Base-by-base conservation (phyloP, 2,888 invertebrate genomes). In the Lasioglossum morio region DNA sequence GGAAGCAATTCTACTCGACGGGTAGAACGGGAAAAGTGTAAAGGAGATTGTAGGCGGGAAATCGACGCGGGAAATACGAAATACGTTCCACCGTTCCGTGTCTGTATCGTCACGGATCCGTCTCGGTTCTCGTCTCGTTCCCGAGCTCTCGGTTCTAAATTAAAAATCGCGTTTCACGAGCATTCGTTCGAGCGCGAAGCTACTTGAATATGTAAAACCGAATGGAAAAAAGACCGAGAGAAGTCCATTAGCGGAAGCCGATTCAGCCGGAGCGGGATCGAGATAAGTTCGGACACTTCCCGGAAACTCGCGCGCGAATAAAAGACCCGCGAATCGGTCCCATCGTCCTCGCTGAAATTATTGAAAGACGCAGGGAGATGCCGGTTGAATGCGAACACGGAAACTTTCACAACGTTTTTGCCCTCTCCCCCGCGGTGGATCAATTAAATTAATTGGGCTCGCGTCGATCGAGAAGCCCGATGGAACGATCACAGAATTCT, bases 41-140 rank as follows among this genome's bases (percentile, higher is more conserved):
- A 84, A 81, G 82, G 75, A 84, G 75, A 84, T 84, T 84, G 82
- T 76, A 43, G 72, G 30, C 43, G 27, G 69, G 74, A 82, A 82
- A 77, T 84, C 77, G 82, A 82, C 73, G 40, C 12, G 43, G 53
- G 66, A 82, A 43, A 73, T 27, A 74, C 73, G 66, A 43, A 69
- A 60, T 60, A 60, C 60, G 60, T 30, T 27, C 16, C 60, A 7
- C 23, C 4, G 60, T 60, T 27, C 2, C 60, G 14, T 60, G 27
- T 27, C 60, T 0, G 53, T 53, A 53, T 53, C 16, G 53, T 27
- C 27, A 30, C 27, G 30, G 66, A 77, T 72, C 12, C 69, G 34
- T 34, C 63, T 30, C 30, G 27, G 12, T 27, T 60, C 57, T 10
- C 48, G 48, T 48, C 23, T 23, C 60, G 60, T 27, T n/a, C n/a